phyloP scores from a whole-genome alignment of 2,888 invertebrate genomes.

The Perizoma affinitatum region DNA sequence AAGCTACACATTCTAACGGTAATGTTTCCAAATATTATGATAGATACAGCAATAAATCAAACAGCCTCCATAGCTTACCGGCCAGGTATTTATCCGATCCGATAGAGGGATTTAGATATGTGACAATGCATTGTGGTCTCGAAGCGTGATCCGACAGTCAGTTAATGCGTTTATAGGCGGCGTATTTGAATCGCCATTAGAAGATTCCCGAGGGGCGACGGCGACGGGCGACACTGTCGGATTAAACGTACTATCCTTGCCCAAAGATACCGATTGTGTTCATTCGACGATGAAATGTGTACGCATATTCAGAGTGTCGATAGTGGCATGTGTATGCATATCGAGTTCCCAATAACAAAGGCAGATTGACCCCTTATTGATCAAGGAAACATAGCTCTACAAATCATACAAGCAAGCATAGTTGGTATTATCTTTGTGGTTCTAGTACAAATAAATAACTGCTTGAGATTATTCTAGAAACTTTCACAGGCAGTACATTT shows the following conservation, averaged over 20 bases:
- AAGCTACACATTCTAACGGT: conserved; percentile 18
- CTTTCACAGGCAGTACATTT: conserved; percentile 11
- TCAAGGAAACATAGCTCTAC: conserved; percentile 24
- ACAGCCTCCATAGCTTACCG: conserved; percentile 22
- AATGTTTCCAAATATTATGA: conserved; percentile 30
- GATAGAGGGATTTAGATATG: conserved; percentile 53
- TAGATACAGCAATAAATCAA: conserved; percentile 26
- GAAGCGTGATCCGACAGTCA: conserved; percentile 62
- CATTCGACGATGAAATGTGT: conserved; percentile 32
- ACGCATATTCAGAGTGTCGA: conserved; percentile 23
- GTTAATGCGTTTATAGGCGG: conserved; percentile 72
- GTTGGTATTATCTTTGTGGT: conserved; percentile 2
- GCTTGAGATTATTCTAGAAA: not conserved
- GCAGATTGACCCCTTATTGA: conserved; percentile 27
- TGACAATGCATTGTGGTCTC: conserved; percentile 44
- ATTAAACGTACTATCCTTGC: conserved; percentile 50
- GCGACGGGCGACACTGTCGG: conserved; percentile 47
- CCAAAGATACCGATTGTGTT: conserved; percentile 38
- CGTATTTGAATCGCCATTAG: conserved; percentile 67
- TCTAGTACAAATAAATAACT: conserved; percentile 13
- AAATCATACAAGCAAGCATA: conserved; percentile 15
- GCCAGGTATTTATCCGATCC: conserved; percentile 42
- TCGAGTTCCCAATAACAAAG: conserved; percentile 27
- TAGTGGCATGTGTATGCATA: conserved; percentile 28
- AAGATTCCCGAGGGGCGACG: conserved; percentile 41